Conservation (phyloP, 2,113 vertebrate genomes). For the Euleptes europaea region DNA sequence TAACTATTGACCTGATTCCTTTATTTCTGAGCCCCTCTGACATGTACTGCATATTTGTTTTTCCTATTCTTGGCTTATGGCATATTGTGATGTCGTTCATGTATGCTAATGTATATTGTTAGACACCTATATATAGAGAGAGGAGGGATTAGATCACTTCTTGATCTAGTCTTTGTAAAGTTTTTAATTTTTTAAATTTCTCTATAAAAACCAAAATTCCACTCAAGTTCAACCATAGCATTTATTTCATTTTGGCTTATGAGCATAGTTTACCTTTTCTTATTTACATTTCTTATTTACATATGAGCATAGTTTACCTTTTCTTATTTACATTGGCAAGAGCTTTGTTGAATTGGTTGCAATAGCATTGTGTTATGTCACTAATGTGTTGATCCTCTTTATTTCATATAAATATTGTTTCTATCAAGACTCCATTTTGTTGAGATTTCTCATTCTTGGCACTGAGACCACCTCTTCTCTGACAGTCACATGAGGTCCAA, state of each 20-base stretch:
- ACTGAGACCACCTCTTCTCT: no score
- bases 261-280: not conserved
- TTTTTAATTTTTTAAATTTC: not conserved
- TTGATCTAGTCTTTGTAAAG: not conserved
- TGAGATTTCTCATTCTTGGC: no score
- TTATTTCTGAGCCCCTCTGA: not conserved
- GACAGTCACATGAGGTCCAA: no score
- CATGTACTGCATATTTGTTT: not conserved
- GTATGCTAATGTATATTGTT: not conserved
- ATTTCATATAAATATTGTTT: not conserved
- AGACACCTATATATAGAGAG: not conserved
- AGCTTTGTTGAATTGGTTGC: not conserved
- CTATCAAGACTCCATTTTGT: no score
- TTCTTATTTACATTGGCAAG: not conserved
- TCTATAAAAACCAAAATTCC: not conserved
- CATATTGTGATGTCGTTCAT: not conserved
- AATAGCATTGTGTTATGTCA: not conserved
- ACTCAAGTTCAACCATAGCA: not conserved
- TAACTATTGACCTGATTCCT: not conserved
- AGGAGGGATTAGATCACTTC: not conserved
- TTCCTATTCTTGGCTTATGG: not conserved
- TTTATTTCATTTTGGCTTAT: not conserved
- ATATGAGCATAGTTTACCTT: no score
- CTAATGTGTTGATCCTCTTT: not conserved
- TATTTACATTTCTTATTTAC: not conserved